Base-by-base conservation (phyloP, 35 echinoderm and acorn worm species). In the Apostichopus parvimensis region DNA sequence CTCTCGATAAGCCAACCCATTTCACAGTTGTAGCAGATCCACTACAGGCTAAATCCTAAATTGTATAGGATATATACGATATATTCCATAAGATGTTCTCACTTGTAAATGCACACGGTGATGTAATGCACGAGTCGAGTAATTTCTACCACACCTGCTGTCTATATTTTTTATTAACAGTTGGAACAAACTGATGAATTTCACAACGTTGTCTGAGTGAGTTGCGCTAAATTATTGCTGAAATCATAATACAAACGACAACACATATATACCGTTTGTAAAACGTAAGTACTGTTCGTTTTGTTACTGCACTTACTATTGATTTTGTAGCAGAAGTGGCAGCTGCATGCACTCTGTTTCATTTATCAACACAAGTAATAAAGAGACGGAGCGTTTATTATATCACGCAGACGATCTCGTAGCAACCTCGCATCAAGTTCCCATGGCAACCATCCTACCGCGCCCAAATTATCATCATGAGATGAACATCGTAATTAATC, bases 1-100 rank as follows among this genome's bases (percentile, higher is more conserved):
- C 95, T 62, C 73, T 99, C 88, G 18, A 91, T 90, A 1, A 87
- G 52, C 64, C 83, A 99, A 13, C 97, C 97, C 97, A 99, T 99
- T 59, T 84, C 12, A n/a, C 4, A 20, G 8, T 55, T 60, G 2
- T 17, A 56, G 34, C 34, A 45, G 34, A 45, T 45, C 3, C 34
- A 45, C 34, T 45, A 45, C 34, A 45, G 34, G 34, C 34, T 45
- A 45, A 45, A 45, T 45, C 34, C 34, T 45, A 45, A 45, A 9
- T 20, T 17, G 25, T 24, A 77, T 17, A 77, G 73, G 25, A 77
- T 77, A 7, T 24, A 17, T 72, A 72, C 68, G 68, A 12, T 20
- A 12, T 14, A 72, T 14, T 20, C n/a, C 12, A 72, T 20, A 72
- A 72, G 4, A 72, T 20, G n/a, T 20, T 14, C 12, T 72, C 12